Evolutionary conservation across 2,797 vertebrate genomes (phyloP).

Genomic region (Neomorphus geoffroyi): DNA sequence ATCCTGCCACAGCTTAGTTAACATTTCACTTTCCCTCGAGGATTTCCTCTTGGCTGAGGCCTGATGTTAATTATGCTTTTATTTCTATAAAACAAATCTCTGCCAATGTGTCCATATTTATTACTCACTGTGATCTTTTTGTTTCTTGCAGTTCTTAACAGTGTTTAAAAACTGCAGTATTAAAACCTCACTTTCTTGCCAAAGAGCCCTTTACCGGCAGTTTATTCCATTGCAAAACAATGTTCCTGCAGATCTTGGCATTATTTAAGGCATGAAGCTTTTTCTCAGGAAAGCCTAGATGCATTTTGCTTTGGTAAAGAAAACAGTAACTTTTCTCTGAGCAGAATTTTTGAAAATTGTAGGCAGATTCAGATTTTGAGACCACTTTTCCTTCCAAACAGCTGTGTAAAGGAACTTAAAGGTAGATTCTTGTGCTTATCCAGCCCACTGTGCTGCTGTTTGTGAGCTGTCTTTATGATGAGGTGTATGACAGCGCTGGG

Average conservation of each 20-base stretch:
- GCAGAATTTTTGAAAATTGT: neutral
- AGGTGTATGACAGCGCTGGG: neutral
- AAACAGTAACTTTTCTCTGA: neutral
- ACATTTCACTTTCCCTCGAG: slow-evolving; percentile 66
- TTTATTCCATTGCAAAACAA: neutral
- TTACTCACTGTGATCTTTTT: slow-evolving; percentile 40
- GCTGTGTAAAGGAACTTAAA: neutral
- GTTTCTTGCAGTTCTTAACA: slow-evolving; percentile 28
- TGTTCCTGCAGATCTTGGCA: neutral
- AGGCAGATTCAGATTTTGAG: neutral
- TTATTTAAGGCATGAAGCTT: neutral
- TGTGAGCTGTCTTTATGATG: neutral
- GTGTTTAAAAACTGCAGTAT: neutral
- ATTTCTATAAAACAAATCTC: slow-evolving; percentile 58
- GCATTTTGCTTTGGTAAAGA: neutral
- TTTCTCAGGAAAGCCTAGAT: neutral
- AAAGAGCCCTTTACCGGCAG: neutral
- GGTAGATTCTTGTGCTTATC: neutral
- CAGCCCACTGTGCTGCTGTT: fast-evolving
- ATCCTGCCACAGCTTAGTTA: slow-evolving; percentile 57
- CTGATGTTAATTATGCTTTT: slow-evolving; percentile 62
- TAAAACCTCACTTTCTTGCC: neutral
- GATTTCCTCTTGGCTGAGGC: slow-evolving; percentile 58
- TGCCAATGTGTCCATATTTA: slow-evolving; percentile 48
- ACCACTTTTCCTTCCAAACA: neutral